Evolutionary conservation across 2,113 vertebrate species (phyloP).

Genomic region (Phylloscopus trochilus): DNA sequence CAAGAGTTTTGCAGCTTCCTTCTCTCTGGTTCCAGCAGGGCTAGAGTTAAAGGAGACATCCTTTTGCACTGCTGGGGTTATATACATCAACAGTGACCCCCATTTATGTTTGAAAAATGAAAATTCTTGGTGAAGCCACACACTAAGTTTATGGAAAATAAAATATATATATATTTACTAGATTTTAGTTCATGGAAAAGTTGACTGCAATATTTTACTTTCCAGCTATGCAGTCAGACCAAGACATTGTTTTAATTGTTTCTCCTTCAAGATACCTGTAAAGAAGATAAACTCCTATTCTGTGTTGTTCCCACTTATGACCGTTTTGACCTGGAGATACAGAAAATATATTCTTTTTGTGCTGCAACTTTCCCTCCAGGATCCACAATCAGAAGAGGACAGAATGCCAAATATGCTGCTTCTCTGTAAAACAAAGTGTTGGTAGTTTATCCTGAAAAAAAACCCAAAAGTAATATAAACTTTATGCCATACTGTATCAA

Average conservation of each 20-base stretch:
- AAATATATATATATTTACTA: neutral
- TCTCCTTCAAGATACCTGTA: neutral
- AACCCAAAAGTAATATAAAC: neutral
- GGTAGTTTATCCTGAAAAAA: neutral
- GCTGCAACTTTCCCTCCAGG: neutral
- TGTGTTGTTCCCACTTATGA: neutral
- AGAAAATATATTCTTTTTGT: neutral
- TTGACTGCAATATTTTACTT: neutral
- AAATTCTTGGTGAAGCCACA: neutral
- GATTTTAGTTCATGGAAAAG: neutral
- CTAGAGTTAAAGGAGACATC: neutral
- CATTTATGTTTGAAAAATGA: neutral
- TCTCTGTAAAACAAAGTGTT: neutral
- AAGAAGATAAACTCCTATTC: neutral
- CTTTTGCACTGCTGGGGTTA: neutral
- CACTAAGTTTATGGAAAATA: neutral
- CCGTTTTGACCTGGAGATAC: neutral
- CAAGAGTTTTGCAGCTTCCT: neutral
- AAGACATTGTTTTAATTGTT: neutral
- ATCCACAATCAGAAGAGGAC: neutral
- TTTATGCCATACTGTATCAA: neutral
- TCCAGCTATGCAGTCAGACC: neutral
- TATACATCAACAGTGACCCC: neutral
- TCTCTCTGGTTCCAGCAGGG: neutral
- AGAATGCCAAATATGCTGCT: neutral